Evolutionary conservation across 1,140 invertebrate genomes (phyloP).

Genomic region (Drosophila prosaltans): DNA sequence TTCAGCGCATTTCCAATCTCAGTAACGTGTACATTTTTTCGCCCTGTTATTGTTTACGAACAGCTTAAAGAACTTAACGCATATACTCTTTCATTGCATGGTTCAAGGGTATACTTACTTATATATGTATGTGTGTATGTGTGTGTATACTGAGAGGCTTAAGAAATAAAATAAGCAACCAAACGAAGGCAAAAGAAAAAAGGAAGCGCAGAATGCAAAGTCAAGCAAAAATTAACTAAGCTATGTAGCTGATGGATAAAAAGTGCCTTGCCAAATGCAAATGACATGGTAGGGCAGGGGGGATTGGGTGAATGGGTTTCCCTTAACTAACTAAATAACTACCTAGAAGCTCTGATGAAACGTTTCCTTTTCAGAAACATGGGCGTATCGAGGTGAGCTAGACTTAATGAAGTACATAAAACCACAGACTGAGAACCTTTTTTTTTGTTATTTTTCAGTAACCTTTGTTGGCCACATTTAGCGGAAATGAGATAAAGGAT

Average conservation of each 20-base stretch:
- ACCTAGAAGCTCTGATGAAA: background rate
- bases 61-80: background rate
- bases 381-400: background rate
- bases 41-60: background rate
- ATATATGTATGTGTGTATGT: background rate
- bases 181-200: slow-evolving; percentile 12
- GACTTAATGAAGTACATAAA: slow-evolving; percentile 8
- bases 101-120: background rate
- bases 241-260: background rate
- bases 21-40: too few species aligned
- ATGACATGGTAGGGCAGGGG: background rate
- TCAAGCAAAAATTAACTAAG: slow-evolving; percentile 59
- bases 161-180: slow-evolving; percentile 15
- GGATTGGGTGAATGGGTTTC: too few species aligned
- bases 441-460: background rate
- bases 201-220: slow-evolving; percentile 33
- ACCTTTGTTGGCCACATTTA: background rate
- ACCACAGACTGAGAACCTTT: background rate
- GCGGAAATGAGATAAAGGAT: background rate
- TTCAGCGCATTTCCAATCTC: too few species aligned
- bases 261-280: slow-evolving; percentile 10
- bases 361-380: background rate
- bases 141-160: background rate
- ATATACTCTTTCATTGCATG: background rate
- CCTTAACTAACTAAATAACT: slow-evolving; percentile 1